Evolutionary conservation across 2,888 invertebrate species (phyloP), one percentile per base, ranked within the genome.

Genomic region (Lagria hirta): DNA sequence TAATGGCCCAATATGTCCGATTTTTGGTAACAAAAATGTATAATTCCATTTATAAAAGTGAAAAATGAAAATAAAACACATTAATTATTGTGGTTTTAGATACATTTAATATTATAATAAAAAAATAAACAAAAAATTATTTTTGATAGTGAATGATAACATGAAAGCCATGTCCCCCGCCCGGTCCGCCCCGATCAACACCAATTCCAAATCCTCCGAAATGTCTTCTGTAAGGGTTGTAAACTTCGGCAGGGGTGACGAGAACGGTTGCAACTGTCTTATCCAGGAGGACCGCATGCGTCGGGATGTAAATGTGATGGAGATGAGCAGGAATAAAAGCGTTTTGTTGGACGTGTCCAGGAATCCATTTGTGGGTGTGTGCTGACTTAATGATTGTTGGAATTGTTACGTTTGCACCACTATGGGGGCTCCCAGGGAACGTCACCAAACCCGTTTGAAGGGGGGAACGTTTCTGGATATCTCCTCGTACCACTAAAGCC

Each of bases 151-250:
- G 36, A 11, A 55, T 51, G 11, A 55, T 43, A 12, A 57, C 52
- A 24, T 58, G 60, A 40, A 51, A 61, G 4, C 61, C 61, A 22
- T 61, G 61, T 20, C 61, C 61, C 5, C 56, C 56, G n/a, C 61
- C 61, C 12, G 49, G 52, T 4, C 61, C 61, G 3, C 58, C 58
- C 37, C 37, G 43, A 30, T 53, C 53, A 16, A 55, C 20, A 5
- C 59, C 59, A 11, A 56, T 50, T 11, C 59, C 59, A 36, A 53
- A 60, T 10, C 59, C 61, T n/a, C 59, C 59, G 20, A 50, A 35
- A 30, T 51, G 54, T 24, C 44, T 34, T 21, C 48, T 47, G 18
- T 50, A 49, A 18, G 29, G 40, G 27, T 8, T 33, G 24, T 36
- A 43, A 10, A 24, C 18, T n/a, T n/a, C n/a, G 8, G 4, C 23